Percentiles rank a stretch among this genome's conserved stretches.
These are phyloP conservation scores for Podabrus alpinus DNA, from an alignment of 2,888 invertebrate species.

Conservation along the genomic window DNA sequence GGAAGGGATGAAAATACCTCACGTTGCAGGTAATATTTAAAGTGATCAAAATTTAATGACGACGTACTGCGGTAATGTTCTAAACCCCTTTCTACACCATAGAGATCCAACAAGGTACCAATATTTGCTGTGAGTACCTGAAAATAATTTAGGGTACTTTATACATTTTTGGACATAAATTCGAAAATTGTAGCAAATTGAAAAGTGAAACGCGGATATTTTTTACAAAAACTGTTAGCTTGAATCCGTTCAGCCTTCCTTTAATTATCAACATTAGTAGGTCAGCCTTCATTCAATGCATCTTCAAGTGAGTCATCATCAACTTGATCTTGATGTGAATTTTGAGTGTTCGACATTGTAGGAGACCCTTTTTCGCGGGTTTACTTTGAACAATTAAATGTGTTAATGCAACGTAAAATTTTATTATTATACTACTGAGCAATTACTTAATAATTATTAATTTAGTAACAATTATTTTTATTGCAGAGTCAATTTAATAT, in stretches of 20 bases:
- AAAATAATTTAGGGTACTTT: conserved; percentile 37
- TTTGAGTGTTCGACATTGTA: background rate
- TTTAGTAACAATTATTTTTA: background rate
- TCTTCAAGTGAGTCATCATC: background rate
- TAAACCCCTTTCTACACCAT: conserved; percentile 78
- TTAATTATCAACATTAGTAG: background rate
- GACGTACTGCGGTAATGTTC: conserved; percentile 75
- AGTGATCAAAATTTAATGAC: conserved; percentile 74
- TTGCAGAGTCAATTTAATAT: background rate
- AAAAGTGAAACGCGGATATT: background rate
- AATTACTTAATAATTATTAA: background rate
- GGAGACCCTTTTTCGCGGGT: background rate
- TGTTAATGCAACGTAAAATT: background rate
- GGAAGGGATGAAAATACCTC: conserved; percentile 74
- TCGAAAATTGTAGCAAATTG: background rate
- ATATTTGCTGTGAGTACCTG: conserved; percentile 83
- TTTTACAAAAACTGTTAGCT: background rate
- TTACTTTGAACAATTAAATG: background rate
- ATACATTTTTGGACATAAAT: background rate
- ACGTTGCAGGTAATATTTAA: conserved; percentile 73
- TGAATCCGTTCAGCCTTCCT: background rate
- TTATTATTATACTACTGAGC: background rate
- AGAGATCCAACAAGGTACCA: conserved; percentile 75
- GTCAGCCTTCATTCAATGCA: background rate
- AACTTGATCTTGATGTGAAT: background rate